phyloP scores from a whole-genome alignment of 2,113 vertebrate species.

The Tor tambroides region DNA sequence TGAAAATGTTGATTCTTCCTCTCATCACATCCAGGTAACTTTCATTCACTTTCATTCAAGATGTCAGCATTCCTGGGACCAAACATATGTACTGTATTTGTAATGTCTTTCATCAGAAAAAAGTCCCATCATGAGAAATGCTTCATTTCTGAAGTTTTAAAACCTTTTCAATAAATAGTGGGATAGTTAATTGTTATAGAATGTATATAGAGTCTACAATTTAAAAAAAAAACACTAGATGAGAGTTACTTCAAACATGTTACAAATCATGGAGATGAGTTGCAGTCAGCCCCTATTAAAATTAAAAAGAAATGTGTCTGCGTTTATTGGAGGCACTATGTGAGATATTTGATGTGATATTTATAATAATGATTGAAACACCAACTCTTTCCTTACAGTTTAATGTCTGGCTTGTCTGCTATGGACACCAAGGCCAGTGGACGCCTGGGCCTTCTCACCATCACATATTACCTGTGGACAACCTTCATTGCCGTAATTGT shows the following conservation, averaged over 20 bases:
- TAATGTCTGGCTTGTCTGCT: conserved; percentile 87
- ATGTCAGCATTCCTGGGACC: not conserved
- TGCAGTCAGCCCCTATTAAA: not conserved
- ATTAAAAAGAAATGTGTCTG: not conserved
- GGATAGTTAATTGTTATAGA: not conserved
- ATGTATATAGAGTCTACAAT: not conserved
- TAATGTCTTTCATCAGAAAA: not conserved
- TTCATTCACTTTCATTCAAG: not conserved
- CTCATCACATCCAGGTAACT: conserved; percentile 87
- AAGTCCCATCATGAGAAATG: not conserved
- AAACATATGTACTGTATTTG: not conserved
- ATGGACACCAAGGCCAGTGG: conserved; percentile 87
- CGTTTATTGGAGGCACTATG: not conserved
- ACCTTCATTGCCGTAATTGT: conserved; percentile 86
- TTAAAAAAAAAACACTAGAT: not conserved
- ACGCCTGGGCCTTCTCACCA: conserved; percentile 84
- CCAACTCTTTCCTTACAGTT: conserved; percentile 66
- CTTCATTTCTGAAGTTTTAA: not conserved
- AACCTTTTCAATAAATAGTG: not conserved
- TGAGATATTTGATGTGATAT: no score
- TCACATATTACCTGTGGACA: conserved; percentile 91
- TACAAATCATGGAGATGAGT: no score
- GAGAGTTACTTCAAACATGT: not conserved
- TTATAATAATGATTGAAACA: not conserved
- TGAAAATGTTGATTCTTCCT: conserved; percentile 67